These are phyloP conservation scores for Lasioglossum albipes DNA, from an alignment of 1,140 invertebrate species.

Conservation along the genomic window DNA sequence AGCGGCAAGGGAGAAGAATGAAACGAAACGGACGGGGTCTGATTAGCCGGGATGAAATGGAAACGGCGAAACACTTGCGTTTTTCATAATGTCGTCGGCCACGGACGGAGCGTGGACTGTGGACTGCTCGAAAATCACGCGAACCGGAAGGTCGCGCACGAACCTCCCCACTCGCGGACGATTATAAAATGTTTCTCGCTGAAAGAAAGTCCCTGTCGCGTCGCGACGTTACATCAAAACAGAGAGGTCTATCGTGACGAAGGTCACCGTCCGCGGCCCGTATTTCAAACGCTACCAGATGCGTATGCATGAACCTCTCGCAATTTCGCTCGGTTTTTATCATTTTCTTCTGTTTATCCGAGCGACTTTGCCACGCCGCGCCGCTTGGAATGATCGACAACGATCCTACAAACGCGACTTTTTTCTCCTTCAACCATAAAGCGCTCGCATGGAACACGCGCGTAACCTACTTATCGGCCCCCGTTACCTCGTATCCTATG, in stretches of 20 bases:
- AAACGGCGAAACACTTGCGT: background rate
- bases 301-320: slow-evolving; percentile 9
- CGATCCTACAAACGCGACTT: no score
- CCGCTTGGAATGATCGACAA: background rate
- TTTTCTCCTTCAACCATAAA: no score
- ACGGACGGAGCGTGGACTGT: background rate
- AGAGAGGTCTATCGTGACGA: slow-evolving; percentile 18
- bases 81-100: background rate
- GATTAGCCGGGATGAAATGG: no score
- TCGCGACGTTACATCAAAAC: slow-evolving; percentile 18
- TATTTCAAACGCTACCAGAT: slow-evolving; percentile 4
- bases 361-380: background rate
- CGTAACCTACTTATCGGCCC: no score
- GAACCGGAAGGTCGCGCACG: background rate
- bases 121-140: background rate
- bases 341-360: background rate
- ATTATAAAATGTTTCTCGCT: background rate
- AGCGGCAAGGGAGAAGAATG: background rate
- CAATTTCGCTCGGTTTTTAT: background rate
- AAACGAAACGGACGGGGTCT: background rate
- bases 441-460: no score
- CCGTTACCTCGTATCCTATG: no score
- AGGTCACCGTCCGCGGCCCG: slow-evolving; percentile 3
- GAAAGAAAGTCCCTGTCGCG: background rate
- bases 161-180: background rate